Evolutionary conservation across 2,113 vertebrate genomes (phyloP), one percentile per base, ranked within the genome.

Genomic region (Nestor notabilis): DNA sequence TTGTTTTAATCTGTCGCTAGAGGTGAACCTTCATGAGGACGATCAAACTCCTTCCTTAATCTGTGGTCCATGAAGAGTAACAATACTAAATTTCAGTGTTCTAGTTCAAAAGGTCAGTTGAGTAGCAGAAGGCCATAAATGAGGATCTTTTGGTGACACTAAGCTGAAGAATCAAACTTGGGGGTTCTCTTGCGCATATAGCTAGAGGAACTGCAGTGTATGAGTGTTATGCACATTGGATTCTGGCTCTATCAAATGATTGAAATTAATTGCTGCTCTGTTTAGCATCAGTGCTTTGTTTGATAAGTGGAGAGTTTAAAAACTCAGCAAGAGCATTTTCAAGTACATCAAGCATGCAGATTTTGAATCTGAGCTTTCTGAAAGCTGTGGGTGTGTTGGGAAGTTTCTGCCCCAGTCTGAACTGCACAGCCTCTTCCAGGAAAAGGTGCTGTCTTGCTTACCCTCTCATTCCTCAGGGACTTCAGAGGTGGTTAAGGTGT

Each of bases 321-420:
- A 82, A 47, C 33, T 87, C 56, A 68, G n/a, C 65, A 52, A 89
- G 46, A 37, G 43, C 55, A 6, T 82, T 91, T 91, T 49, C 46
- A 10, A 10, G 47, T 68, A 18, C 23, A 6, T 71, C 43, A 15
- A 2, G 3, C 0, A 0, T 19, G 9, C 25, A 50, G 64, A 28
- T 55, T 63, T 72, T 39, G 35, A 68, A 16, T 17, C 18, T 37
- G 60, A 69, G 31, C 65, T 71, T 75, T 74, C 77, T 66, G 72
- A 63, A 84, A 89, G 49, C n/a, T 70, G 28, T 58, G 65, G 31
- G 17, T 33, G 12, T 8, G 5, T 35, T 13, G 6, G 20, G 78
- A 72, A 27, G 65, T 79, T 82, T 68, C 70, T 95, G 56, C 33
- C 52, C 37, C 21, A 78, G 71, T 17, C 44, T 81, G 64, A 83